These are phyloP conservation scores for Calidris pugnax DNA, from an alignment of 2,113 vertebrate species.

Conservation along the genomic window DNA sequence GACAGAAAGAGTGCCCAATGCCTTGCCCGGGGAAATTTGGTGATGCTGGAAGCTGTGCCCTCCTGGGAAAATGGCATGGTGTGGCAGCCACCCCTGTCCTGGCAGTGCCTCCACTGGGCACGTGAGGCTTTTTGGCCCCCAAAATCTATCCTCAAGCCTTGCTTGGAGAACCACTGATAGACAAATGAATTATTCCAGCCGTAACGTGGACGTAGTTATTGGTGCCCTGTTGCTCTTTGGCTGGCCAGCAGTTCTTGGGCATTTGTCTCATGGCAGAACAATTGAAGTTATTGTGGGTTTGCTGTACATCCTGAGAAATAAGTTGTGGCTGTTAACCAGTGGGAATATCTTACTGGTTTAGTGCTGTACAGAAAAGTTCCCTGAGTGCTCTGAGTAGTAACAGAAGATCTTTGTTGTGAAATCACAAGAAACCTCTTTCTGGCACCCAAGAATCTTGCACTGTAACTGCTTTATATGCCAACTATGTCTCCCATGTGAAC, in stretches of 20 bases:
- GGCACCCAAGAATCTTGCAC: slow-evolving; percentile 22
- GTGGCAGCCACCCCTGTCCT: accelerated
- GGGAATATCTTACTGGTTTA: neutral
- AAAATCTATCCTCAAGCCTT: neutral
- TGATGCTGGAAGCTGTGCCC: neutral
- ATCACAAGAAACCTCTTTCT: slow-evolving; percentile 39
- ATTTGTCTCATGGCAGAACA: neutral
- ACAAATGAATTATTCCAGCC: neutral
- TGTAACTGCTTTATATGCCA: slow-evolving; percentile 16
- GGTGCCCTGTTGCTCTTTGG: neutral
- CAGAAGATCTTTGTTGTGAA: slow-evolving; percentile 45
- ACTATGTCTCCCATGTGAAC: slow-evolving; percentile 16
- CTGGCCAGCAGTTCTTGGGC: neutral
- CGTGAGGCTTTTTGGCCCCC: neutral
- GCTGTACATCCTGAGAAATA: neutral
- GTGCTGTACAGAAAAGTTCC: neutral
- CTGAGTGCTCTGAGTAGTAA: neutral
- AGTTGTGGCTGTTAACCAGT: neutral
- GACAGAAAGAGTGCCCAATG: neutral
- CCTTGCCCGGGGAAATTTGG: neutral
- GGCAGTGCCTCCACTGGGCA: neutral
- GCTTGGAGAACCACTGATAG: neutral
- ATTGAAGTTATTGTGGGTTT: neutral
- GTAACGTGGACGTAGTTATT: neutral
- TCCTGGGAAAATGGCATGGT: neutral